Conservation (phyloP, 2,797 vertebrate species). For the Sebastes itinus region DNA sequence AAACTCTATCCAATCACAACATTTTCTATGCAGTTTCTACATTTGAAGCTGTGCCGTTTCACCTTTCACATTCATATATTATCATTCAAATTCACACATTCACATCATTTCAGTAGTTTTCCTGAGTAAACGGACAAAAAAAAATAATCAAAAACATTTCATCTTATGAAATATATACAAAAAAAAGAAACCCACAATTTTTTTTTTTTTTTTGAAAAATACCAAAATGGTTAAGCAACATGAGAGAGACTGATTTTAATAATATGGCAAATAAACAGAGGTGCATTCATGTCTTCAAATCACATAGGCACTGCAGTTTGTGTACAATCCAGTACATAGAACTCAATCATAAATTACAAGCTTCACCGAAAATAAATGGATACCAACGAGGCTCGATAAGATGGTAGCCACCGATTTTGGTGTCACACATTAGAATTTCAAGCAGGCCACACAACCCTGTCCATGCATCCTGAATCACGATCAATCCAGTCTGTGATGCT, state of each 20-base stretch:
- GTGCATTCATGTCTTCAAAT: constrained; percentile 69
- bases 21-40: neutral
- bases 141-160: neutral
- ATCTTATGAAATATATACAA: neutral
- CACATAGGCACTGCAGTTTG: constrained; percentile 81
- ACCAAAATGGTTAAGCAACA: constrained; percentile 26
- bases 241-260: constrained; percentile 69
- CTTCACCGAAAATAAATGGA: constrained; percentile 67
- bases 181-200: neutral
- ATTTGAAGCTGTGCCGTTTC: neutral
- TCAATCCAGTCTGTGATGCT: constrained; percentile 49
- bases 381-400: constrained; percentile 37
- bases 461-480: constrained; percentile 41
- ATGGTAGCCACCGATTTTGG: constrained; percentile 58
- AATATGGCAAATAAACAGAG: constrained; percentile 76
- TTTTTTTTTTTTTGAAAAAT: neutral
- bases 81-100: neutral
- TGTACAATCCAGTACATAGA: constrained; percentile 69
- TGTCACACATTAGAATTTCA: constrained; percentile 54
- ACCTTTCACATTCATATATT: neutral
- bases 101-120: neutral
- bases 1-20: neutral
- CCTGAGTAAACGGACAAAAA: neutral
- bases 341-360: constrained; percentile 63
- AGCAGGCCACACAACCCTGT: constrained; percentile 56